These are phyloP conservation scores for Platypus cylindrus DNA, from an alignment of 2,888 invertebrate genomes.

Conservation along the genomic window DNA sequence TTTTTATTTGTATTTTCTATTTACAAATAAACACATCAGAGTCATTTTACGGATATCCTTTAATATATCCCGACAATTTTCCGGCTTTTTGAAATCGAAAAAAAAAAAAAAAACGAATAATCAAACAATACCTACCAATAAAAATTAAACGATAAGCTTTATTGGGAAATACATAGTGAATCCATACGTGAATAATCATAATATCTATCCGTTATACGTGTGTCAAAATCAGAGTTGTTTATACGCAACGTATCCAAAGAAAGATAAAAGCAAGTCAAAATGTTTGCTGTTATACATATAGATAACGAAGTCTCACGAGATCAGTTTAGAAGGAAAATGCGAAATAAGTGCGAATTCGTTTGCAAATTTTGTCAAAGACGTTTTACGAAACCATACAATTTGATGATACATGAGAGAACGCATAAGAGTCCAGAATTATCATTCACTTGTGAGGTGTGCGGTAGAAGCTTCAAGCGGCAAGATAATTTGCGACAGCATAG, in stretches of 20 bases:
- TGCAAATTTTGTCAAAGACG: conserved; percentile 96
- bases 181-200: too few species aligned
- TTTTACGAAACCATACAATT: conserved; percentile 97
- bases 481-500: conserved; percentile 92
- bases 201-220: too few species aligned
- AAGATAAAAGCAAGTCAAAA: conserved; percentile 38
- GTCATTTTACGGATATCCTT: too few species aligned
- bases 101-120: too few species aligned
- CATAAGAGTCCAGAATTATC: conserved; percentile 95
- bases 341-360: conserved; percentile 93
- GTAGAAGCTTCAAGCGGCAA: conserved; percentile 95
- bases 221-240: too few species aligned
- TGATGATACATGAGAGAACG: conserved; percentile 96
- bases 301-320: conserved; percentile 75
- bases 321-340: conserved; percentile 78
- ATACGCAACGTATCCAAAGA: conserved; percentile 16
- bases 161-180: too few species aligned
- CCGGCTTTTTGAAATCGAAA: too few species aligned
- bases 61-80: too few species aligned
- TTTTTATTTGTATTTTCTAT: too few species aligned
- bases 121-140: too few species aligned
- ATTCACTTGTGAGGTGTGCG: conserved; percentile 95
- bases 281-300: conserved; percentile 85
- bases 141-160: too few species aligned
- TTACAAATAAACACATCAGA: too few species aligned